Evolutionary conservation across 2,888 invertebrate genomes (phyloP), one percentile per base, ranked within the genome.

Genomic region (Pheosia tremula): DNA sequence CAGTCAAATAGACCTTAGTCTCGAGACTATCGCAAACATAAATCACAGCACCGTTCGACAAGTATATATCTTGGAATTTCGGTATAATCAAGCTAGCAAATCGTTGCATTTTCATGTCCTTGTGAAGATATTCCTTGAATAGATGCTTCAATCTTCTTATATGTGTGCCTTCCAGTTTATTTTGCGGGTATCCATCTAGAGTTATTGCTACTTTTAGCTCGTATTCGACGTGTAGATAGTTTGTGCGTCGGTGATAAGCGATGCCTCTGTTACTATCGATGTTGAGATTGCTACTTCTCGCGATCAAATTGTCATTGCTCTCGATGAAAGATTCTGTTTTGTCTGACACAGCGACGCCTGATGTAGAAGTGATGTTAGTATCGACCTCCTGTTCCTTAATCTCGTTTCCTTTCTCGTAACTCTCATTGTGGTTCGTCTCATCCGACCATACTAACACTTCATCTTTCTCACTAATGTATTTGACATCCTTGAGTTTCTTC

Each of bases 11-110:
- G 56, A 92, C 91, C 67, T 86, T 92, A 4, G 91, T 91, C 75
- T 93, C 92, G 57, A 93, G 75, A 79, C 91, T 90, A 72, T 93
- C 91, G 81, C 92, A 92, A 38, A 93, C 83, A 62, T 92, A 93
- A 49, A 93, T 90, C 37, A 93, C 87, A 64, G 93, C 93, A 0
- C 93, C 92, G 49, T 93, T 93, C 0, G 92, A 91, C 4, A 92
- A 61, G 57, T 90, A 93, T 36, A 91, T 83, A 47, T 93, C 93
- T 78, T 90, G 90, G 59, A 92, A 92, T 76, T 87, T 90, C 0
- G 92, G 93, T 56, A 91, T 87, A 3, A 91, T 91, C 47, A 90
- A 69, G 67, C 90, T 88, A 0, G 83, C 63, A 64, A 93, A 93
- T 0, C 87, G 79, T 68, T 89, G 89, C 60, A 83, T 75, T 60